Conservation (phyloP, 53 echinoderm and acorn worm species). For the Actinopyga echinites region DNA sequence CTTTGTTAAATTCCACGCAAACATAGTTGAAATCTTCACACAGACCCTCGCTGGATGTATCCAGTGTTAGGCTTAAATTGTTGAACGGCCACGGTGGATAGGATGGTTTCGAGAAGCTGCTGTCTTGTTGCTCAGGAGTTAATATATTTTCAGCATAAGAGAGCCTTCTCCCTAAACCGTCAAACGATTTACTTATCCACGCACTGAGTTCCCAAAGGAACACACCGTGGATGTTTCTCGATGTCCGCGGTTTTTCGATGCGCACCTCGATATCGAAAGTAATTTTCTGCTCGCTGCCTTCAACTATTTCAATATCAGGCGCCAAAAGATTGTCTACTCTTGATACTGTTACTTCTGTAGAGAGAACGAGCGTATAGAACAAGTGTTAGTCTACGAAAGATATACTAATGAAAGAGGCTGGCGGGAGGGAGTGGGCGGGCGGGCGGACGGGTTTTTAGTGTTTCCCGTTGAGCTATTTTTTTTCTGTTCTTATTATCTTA, state of each 20-base stretch:
- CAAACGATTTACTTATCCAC: constrained; percentile 28
- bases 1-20: constrained; percentile 12
- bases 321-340: constrained; percentile 6
- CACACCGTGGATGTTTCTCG: neutral
- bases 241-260: neutral
- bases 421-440: too few relatives aligned
- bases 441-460: too few relatives aligned
- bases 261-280: neutral
- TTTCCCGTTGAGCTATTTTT: too few relatives aligned
- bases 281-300: neutral
- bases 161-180: constrained; percentile 13
- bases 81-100: constrained; percentile 14
- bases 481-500: too few relatives aligned
- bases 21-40: constrained; percentile 6
- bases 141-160: neutral
- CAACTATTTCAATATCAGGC: neutral
- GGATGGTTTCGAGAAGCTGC: neutral
- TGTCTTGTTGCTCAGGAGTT: neutral
- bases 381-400: too few relatives aligned
- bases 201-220: constrained; percentile 22
- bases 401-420: too few relatives aligned
- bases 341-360: constrained; percentile 12
- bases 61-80: neutral
- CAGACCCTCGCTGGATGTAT: neutral
- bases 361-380: neutral